Conservation (phyloP, 2,888 invertebrate species). For the Eristalinus aeneus region DNA sequence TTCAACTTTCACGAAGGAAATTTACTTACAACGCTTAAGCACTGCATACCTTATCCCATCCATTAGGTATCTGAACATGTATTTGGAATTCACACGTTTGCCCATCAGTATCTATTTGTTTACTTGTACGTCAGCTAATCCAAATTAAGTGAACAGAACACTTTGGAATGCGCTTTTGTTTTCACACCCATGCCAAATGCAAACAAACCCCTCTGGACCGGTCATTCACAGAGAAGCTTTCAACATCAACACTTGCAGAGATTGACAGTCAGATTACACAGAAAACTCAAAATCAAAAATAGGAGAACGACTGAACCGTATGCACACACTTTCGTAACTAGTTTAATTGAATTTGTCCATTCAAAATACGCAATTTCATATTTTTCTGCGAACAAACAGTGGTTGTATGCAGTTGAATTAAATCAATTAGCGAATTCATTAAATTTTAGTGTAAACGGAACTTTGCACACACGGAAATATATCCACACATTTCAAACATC, state of each 20-base stretch:
- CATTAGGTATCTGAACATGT: no score
- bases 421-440: neutral
- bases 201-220: no score
- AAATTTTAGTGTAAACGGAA: neutral
- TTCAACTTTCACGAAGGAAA: no score
- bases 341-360: neutral
- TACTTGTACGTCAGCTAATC: neutral
- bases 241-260: no score
- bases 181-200: neutral
- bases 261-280: neutral
- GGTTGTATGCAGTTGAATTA: neutral
- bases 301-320: neutral
- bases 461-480: neutral
- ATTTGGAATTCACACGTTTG: no score
- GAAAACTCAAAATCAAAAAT: neutral
- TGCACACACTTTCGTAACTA: neutral
- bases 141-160: neutral
- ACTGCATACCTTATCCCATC: no score
- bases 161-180: neutral
- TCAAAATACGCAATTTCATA: neutral
- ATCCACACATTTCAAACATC: neutral
- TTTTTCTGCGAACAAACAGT: neutral
- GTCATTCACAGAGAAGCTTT: neutral
- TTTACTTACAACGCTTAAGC: no score
- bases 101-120: neutral